These are phyloP conservation scores for Ischnus inquisitorius DNA, from an alignment of 2,888 invertebrate species.

Conservation along the genomic window DNA sequence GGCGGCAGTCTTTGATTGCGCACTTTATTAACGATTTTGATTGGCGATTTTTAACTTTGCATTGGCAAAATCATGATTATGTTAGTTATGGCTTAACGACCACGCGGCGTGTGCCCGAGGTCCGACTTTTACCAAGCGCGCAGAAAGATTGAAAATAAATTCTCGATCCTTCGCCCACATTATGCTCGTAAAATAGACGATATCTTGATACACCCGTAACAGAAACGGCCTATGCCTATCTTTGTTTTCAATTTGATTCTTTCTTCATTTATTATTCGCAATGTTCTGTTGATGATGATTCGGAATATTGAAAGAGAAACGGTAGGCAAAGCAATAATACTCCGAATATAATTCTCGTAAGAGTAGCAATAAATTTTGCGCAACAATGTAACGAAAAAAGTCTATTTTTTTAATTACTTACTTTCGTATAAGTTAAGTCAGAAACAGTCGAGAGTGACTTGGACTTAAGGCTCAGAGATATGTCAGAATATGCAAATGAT, in stretches of 20 bases:
- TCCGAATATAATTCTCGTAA: no score
- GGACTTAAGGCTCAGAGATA: no score
- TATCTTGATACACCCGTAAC: conserved; percentile 22
- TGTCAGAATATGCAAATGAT: no score
- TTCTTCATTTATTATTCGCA: conserved; percentile 28
- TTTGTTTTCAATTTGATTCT: neutral
- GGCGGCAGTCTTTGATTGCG: neutral
- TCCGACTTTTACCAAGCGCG: conserved; percentile 27
- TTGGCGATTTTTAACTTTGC: neutral
- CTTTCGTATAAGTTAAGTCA: no score
- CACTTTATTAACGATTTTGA: neutral
- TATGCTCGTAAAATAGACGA: conserved; percentile 25
- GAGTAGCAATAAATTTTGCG: no score
- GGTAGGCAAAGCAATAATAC: no score
- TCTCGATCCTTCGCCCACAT: conserved; percentile 41
- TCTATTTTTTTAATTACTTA: no score
- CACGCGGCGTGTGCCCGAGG: conserved; percentile 1
- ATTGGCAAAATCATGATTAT: neutral
- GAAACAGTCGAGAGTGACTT: no score
- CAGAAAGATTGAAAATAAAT: conserved; percentile 29
- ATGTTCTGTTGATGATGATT: conserved; percentile 9
- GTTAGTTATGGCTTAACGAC: neutral
- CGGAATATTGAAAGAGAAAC: conserved; percentile 1
- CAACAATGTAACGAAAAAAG: no score
- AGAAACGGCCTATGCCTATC: neutral